Evolutionary conservation across 2,113 vertebrate species (phyloP).

Genomic region (Eulemur rufifrons): DNA sequence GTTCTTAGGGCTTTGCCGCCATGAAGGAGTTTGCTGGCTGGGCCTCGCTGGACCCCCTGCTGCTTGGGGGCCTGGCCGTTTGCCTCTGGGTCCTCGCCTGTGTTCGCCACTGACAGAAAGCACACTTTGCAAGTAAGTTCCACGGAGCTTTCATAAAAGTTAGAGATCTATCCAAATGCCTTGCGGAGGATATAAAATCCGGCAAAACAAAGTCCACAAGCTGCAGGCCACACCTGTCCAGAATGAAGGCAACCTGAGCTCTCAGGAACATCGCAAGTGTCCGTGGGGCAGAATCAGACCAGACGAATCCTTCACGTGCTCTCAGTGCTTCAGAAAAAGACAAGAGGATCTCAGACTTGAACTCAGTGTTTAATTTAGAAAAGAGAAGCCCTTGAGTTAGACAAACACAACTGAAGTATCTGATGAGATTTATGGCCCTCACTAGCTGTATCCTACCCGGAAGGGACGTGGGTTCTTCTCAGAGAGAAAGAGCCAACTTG

Average conservation of each 20-base stretch:
- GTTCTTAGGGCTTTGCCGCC: too few species aligned
- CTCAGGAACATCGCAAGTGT: background rate
- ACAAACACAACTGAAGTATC: slow-evolving; percentile 13
- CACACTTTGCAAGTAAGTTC: background rate
- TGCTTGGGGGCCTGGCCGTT: too few species aligned
- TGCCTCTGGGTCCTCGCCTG: too few species aligned
- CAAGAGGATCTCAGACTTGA: background rate
- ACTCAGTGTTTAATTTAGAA: background rate
- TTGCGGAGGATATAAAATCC: background rate
- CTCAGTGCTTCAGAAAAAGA: background rate
- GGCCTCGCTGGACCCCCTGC: too few species aligned
- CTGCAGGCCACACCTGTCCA: background rate
- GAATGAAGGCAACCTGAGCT: background rate
- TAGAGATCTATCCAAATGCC: too few species aligned
- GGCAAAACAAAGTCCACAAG: background rate
- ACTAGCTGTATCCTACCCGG: background rate
- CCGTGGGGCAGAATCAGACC: background rate
- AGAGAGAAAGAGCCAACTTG: background rate
- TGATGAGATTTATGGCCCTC: background rate
- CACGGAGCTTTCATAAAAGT: background rate
- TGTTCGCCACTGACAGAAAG: background rate
- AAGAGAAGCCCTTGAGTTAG: background rate
- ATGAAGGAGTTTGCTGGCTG: too few species aligned
- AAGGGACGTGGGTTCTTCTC: background rate
- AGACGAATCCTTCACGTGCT: background rate